Conservation (phyloP, 2,797 vertebrate genomes). For the Poecilia picta region DNA sequence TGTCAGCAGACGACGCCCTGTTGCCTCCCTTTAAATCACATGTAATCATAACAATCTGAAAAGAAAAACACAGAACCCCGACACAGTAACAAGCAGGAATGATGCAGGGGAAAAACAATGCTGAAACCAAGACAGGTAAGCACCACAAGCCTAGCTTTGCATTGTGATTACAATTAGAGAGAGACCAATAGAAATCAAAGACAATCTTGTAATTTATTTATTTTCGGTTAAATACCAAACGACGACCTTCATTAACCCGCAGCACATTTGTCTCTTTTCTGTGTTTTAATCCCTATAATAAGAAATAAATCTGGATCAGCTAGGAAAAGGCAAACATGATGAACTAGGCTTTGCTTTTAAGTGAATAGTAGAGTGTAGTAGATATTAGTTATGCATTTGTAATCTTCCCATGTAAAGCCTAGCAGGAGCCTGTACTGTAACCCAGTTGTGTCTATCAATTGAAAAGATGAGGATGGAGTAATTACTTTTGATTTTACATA, state of each 20-base stretch:
- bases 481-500: neutral
- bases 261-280: neutral
- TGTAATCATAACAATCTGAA: constrained; percentile 67
- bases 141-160: constrained; percentile 36
- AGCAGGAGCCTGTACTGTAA: neutral
- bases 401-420: neutral
- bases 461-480: neutral
- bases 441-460: neutral
- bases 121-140: constrained; percentile 13
- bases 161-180: neutral
- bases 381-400: neutral
- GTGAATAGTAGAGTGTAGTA: neutral
- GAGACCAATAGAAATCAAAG: neutral
- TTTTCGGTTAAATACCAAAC: neutral
- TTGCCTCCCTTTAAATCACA: constrained; percentile 57
- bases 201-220: neutral
- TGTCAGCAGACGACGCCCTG: constrained; percentile 23
- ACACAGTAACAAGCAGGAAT: constrained; percentile 17
- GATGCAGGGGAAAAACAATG: constrained; percentile 14
- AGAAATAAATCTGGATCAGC: neutral
- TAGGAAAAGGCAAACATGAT: neutral
- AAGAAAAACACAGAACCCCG: constrained; percentile 20
- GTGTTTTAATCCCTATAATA: neutral
- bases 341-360: neutral
- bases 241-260: neutral